Percentiles rank a stretch among this genome's conserved stretches.
phyloP scores from a whole-genome alignment of 2,888 invertebrate species.

The Cepaea hortensis region DNA sequence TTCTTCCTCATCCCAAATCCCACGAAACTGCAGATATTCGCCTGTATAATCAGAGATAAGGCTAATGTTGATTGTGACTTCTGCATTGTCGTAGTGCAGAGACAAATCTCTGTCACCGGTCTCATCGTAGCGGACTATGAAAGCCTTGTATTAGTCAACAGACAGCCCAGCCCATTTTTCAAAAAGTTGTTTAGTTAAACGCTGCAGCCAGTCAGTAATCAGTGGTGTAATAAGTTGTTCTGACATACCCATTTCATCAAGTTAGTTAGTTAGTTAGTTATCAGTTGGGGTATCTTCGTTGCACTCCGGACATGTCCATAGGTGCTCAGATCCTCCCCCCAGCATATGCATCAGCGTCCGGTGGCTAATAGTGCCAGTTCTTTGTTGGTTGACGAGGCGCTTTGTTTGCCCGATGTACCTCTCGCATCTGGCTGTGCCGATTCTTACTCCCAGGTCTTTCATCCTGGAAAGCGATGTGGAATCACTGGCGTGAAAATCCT shows the following conservation, averaged over 20 bases:
- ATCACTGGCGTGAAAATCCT: too few species aligned
- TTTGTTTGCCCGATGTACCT: too few species aligned
- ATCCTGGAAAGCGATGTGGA: too few species aligned
- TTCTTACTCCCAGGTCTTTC: too few species aligned
- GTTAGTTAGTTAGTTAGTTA: too few species aligned
- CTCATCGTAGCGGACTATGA: slow-evolving; percentile 75
- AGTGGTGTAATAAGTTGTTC: slow-evolving; percentile 73
- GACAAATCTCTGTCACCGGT: slow-evolving; percentile 74
- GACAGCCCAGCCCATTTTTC: slow-evolving; percentile 73
- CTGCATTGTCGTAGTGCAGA: slow-evolving; percentile 77
- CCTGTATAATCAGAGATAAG: slow-evolving; percentile 73
- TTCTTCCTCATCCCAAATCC: slow-evolving; percentile 64
- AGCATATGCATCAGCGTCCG: too few species aligned
- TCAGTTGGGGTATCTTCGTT: too few species aligned
- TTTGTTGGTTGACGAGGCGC: too few species aligned
- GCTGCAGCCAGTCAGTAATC: slow-evolving; percentile 72
- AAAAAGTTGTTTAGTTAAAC: slow-evolving; percentile 71
- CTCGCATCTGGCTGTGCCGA: too few species aligned
- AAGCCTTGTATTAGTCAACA: slow-evolving; percentile 77
- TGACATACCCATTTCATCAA: slow-evolving; percentile 76
- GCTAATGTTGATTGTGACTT: slow-evolving; percentile 77
- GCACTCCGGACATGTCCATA: too few species aligned
- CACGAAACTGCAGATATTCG: slow-evolving; percentile 75
- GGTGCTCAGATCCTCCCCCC: too few species aligned
- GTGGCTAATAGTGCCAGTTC: too few species aligned